A percentile compares a stretch with the other conserved stretches of the same genome.
Evolutionary conservation across 2,113 vertebrate species (phyloP).

Genomic region (Alectura lathami): DNA sequence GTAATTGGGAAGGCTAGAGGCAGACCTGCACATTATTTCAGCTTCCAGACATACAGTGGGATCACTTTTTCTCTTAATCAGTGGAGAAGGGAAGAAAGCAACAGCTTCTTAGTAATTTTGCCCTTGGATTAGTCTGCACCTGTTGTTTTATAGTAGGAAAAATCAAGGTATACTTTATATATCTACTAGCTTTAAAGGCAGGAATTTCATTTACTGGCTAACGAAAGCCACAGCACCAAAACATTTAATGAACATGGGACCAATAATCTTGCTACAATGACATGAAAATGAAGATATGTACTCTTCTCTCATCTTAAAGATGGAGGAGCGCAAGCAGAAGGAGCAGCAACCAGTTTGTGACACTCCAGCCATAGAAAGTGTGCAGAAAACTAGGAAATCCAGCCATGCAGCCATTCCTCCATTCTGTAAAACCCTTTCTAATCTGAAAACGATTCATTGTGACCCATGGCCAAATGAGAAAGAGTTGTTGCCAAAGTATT

Average conservation of each 20-base stretch:
- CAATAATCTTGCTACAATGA: neutral
- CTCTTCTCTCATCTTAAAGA: neutral
- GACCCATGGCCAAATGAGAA: neutral
- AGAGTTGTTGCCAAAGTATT: neutral
- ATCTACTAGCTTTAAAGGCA: neutral
- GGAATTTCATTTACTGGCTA: neutral
- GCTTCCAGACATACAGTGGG: neutral
- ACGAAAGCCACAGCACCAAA: neutral
- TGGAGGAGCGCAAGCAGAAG: neutral
- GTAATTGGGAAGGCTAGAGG: conserved; percentile 3
- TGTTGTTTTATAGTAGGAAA: neutral
- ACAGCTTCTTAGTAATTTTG: neutral
- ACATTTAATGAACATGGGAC: neutral
- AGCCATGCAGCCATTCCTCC: accelerated
- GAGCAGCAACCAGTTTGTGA: neutral
- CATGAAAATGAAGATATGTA: neutral
- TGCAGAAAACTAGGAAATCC: neutral
- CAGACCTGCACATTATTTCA: neutral
- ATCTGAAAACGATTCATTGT: neutral
- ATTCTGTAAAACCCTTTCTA: neutral
- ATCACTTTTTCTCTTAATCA: neutral
- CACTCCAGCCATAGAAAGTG: neutral
- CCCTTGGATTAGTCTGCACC: neutral
- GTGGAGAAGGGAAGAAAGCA: neutral
- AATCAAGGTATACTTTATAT: neutral